Conservation (phyloP, 2,888 invertebrate genomes). For the Tromatobia lineatoria region DNA sequence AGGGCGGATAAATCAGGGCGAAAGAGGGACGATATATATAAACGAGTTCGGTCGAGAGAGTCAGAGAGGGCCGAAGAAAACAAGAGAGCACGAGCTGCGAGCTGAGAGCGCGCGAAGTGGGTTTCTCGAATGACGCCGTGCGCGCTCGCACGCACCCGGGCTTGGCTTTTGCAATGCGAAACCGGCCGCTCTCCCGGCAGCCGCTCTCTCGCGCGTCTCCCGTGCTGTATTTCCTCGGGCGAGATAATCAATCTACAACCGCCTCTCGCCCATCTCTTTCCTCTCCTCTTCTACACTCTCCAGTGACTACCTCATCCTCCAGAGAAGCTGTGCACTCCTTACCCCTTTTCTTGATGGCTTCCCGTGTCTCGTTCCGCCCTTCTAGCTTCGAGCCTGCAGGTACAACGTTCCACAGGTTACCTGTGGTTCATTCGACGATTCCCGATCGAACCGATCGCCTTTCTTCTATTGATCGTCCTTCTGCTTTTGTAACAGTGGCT, state of each 20-base stretch:
- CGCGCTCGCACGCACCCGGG: slow-evolving; percentile 64
- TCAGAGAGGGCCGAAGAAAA: slow-evolving; percentile 26
- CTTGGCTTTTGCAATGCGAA: slow-evolving; percentile 65
- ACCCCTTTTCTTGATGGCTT: slow-evolving; percentile 61
- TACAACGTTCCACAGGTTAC: slow-evolving; percentile 47
- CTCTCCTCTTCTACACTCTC: slow-evolving; percentile 51
- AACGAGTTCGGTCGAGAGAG: slow-evolving; percentile 48
- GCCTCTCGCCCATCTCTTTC: slow-evolving; percentile 66
- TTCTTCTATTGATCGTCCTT: slow-evolving; percentile 66
- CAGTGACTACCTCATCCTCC: slow-evolving; percentile 66
- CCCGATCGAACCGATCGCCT: slow-evolving; percentile 56
- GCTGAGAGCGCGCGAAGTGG: slow-evolving; percentile 50
- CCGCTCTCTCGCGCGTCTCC: slow-evolving; percentile 57
- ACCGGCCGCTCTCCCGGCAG: slow-evolving; percentile 48
- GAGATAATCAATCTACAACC: slow-evolving; percentile 74
- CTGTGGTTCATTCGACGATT: slow-evolving; percentile 35
- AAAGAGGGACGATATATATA: slow-evolving; percentile 59
- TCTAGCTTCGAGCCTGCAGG: slow-evolving; percentile 59
- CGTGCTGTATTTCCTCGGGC: slow-evolving; percentile 71
- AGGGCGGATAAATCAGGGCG: slow-evolving; percentile 64
- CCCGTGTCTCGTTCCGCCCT: slow-evolving; percentile 32
- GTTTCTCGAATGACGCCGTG: slow-evolving; percentile 58
- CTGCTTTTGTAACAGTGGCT: slow-evolving; percentile 51
- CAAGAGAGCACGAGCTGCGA: slow-evolving; percentile 8
- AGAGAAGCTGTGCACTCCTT: slow-evolving; percentile 55